Base-by-base conservation (phyloP, 2,797 vertebrate genomes). In the Parauchenoglanis punctatus region DNA sequence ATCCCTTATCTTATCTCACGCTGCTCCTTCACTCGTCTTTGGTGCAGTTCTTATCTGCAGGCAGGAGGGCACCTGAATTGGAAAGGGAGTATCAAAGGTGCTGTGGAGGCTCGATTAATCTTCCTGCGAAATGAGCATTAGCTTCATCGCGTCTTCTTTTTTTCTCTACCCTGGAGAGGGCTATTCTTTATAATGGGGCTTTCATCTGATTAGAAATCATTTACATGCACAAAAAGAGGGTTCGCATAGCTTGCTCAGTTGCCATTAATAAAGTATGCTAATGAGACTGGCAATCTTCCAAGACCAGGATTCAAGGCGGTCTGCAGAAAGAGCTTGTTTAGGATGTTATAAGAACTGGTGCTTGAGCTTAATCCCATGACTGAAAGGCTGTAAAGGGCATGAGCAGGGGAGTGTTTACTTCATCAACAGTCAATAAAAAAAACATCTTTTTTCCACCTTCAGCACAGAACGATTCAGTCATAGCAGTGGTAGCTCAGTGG, bases 1-100 rank as follows among this genome's bases (percentile, higher is more conserved):
- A 87, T 89, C 76, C 65, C 67, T 89, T 80, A 91, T 89, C 90
- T 91, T 89, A 91, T 91, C 87, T 86, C 78, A 52, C 40, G 28
- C 78, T 46, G 54, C 58, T 49, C 61, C 40, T 75, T 35, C 44
- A 73, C 75, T 61, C 81, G 25, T 85, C 77, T 86, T 86, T 44
- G 83, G 63, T 78, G 59, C 70, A 58, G 85, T 86, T 82, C 89
- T 90, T 91, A 91, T 90, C 89, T 91, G 61, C 85, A 90, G 87
- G 81, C 87, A 84, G 86, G 83, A 87, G 88, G 85, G 87, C 81
- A 89, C 49, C 63, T 72, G 44, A 68, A 73, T 56, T 76, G 35
- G 52, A 49, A 63, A 46, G 67, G 68, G 49, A 54, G 40, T 72
- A 70, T 85, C 87, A 88, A 67, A 81, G 85, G 83, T 89, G 82